Evolutionary conservation across 2,888 invertebrate genomes (phyloP).

Genomic region (Catocala fraxini): DNA sequence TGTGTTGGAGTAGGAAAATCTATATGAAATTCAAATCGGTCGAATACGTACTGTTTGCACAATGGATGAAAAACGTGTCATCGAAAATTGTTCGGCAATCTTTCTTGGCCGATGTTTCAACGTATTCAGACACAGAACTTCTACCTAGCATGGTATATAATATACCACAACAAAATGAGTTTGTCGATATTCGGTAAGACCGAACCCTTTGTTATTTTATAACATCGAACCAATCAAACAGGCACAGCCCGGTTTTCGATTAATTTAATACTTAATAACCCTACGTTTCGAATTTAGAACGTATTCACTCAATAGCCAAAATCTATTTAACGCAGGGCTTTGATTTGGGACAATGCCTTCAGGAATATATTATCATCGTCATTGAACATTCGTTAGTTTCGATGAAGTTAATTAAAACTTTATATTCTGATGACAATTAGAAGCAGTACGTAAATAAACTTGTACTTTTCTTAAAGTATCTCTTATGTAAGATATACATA

Average conservation of each 20-base stretch:
- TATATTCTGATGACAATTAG: not conserved
- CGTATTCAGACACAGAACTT: too few species aligned
- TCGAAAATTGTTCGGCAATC: too few species aligned
- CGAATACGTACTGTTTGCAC: too few species aligned
- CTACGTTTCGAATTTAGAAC: not conserved
- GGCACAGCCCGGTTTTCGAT: not conserved
- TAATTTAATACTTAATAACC: not conserved
- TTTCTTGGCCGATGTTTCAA: too few species aligned
- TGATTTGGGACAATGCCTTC: not conserved
- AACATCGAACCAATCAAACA: not conserved
- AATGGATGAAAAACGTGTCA: too few species aligned
- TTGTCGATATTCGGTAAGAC: too few species aligned
- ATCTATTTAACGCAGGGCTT: not conserved
- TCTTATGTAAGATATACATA: not conserved
- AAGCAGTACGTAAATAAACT: not conserved
- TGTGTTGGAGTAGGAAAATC: too few species aligned
- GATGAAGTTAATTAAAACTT: not conserved
- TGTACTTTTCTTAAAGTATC: not conserved
- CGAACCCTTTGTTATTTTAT: too few species aligned
- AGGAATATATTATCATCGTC: not conserved
- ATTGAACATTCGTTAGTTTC: not conserved
- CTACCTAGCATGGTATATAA: too few species aligned
- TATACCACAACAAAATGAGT: too few species aligned
- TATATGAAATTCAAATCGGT: too few species aligned
- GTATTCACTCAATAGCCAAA: not conserved